Evolutionary conservation across 2,888 invertebrate species (phyloP).

Genomic region (Incurvaria masculella): DNA sequence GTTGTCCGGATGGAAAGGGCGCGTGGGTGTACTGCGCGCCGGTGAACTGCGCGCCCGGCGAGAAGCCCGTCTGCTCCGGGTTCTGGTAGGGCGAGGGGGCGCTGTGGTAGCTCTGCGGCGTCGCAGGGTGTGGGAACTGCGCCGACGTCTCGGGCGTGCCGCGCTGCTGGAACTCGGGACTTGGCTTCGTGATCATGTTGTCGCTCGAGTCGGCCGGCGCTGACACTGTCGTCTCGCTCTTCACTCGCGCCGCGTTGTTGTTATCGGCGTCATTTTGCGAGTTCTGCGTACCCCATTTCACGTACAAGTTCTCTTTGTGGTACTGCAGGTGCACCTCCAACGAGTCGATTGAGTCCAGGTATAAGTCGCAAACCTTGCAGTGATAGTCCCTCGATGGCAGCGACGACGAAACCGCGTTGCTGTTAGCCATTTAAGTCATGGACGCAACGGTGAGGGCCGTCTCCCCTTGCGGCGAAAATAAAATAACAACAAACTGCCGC

Average conservation of each 20-base stretch:
- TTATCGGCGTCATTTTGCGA: constrained; percentile 60
- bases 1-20: constrained; percentile 49
- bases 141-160: constrained; percentile 57
- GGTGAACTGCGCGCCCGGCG: constrained; percentile 52
- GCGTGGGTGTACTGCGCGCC: constrained; percentile 45
- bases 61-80: constrained; percentile 56
- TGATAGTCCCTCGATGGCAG: constrained; percentile 60
- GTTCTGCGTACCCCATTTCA: constrained; percentile 67
- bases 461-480: constrained; percentile 50
- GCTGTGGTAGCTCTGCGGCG: constrained; percentile 64
- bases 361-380: constrained; percentile 74
- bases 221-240: constrained; percentile 58
- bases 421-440: constrained; percentile 55
- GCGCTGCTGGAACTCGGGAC: constrained; percentile 57
- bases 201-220: constrained; percentile 77
- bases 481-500: constrained; percentile 32
- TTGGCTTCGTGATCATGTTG: constrained; percentile 59
- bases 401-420: constrained; percentile 51
- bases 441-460: constrained; percentile 45
- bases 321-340: constrained; percentile 78
- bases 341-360: constrained; percentile 72
- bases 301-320: constrained; percentile 72
- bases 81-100: constrained; percentile 66
- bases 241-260: constrained; percentile 63
- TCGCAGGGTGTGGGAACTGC: constrained; percentile 61